phyloP scores from a whole-genome alignment of 2,888 invertebrate genomes.

The Calephelis perditalis region DNA sequence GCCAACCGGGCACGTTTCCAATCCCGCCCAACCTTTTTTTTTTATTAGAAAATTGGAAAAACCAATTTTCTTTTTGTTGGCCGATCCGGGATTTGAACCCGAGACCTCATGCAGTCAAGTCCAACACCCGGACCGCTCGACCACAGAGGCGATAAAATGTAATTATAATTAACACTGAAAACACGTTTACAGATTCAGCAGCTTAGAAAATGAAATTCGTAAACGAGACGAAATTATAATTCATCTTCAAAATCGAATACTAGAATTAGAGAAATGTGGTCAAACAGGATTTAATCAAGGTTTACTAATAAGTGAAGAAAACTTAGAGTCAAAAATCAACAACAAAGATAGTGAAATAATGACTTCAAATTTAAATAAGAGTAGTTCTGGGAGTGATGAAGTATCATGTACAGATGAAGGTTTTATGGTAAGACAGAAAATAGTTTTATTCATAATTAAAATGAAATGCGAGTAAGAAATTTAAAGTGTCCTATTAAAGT shows the following conservation, averaged over 20 bases:
- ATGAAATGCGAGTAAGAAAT: too few species aligned
- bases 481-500: too few species aligned
- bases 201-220: slow-evolving; percentile 88
- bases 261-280: slow-evolving; percentile 79
- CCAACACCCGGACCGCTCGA: too few species aligned
- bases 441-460: too few species aligned
- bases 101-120: too few species aligned
- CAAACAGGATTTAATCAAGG: slow-evolving; percentile 34
- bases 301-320: not conserved
- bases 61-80: too few species aligned
- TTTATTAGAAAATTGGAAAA: too few species aligned
- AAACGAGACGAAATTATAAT: slow-evolving; percentile 89
- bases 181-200: slow-evolving; percentile 78
- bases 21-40: too few species aligned
- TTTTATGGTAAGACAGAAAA: slow-evolving; percentile 55
- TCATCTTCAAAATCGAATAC: slow-evolving; percentile 85
- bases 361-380: slow-evolving; percentile 43
- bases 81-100: too few species aligned
- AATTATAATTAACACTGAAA: slow-evolving; percentile 37
- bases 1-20: too few species aligned
- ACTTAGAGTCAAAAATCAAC: slow-evolving; percentile 15
- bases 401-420: slow-evolving; percentile 65
- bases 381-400: slow-evolving; percentile 70
- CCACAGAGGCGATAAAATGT: too few species aligned
- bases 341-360: slow-evolving; percentile 28